Conservation (phyloP, 2,797 vertebrate genomes). For the Psittacula echo region DNA sequence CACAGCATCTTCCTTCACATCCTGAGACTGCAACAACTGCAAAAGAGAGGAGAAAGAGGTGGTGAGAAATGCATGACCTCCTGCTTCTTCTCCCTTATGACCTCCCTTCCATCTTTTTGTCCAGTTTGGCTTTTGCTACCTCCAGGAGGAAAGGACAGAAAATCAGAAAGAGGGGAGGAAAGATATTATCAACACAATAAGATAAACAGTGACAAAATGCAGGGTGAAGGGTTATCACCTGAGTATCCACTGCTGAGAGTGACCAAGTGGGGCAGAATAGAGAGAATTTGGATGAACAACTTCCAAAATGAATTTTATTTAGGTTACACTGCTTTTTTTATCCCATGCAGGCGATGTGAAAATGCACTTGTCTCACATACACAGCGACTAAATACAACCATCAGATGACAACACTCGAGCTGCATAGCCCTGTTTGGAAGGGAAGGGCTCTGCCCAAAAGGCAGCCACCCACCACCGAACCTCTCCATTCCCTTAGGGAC, state of each 20-base stretch:
- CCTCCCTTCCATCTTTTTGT: not conserved
- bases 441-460: not conserved
- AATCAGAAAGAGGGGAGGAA: not conserved
- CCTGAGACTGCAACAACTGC: constrained; percentile 92
- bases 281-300: not conserved
- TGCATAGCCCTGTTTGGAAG: not conserved
- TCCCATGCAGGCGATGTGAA: not conserved
- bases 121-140: not conserved
- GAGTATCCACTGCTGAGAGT: not conserved
- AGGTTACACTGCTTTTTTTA: not conserved
- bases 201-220: not conserved
- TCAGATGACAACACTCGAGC: not conserved
- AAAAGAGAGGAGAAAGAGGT: constrained; percentile 23
- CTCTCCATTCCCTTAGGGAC: not conserved
- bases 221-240: not conserved
- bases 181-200: not conserved
- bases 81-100: not conserved
- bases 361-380: not conserved
- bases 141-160: not conserved
- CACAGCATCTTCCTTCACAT: constrained; percentile 96
- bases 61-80: not conserved
- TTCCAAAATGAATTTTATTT: not conserved
- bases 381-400: not conserved
- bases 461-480: not conserved
- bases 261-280: not conserved